These are phyloP conservation scores for Apodemus sylvaticus DNA, from an alignment of 2,113 vertebrate species.

Conservation along the genomic window DNA sequence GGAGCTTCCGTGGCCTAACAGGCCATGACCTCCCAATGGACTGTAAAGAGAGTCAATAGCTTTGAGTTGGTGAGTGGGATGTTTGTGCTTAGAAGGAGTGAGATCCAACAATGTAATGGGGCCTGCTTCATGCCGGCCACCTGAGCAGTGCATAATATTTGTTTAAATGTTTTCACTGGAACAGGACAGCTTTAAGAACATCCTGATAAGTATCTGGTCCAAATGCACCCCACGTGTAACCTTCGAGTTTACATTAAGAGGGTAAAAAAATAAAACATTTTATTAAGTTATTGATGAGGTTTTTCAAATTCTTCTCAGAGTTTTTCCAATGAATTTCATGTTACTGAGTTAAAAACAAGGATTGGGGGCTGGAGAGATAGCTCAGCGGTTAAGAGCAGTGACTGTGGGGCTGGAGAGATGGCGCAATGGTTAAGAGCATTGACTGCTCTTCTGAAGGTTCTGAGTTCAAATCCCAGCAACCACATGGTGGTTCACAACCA, in stretches of 20 bases:
- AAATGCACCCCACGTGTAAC: conserved; percentile 81
- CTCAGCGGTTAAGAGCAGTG: too few relatives aligned
- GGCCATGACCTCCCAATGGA: conserved; percentile 17
- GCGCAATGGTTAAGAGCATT: too few relatives aligned
- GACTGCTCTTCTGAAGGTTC: too few relatives aligned
- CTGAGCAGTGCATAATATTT: conserved; percentile 65
- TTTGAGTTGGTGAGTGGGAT: conserved; percentile 68
- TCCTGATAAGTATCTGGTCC: conserved; percentile 59
- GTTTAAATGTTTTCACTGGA: conserved; percentile 68
- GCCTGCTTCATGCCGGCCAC: conserved; percentile 57
- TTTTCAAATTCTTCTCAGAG: conserved; percentile 60
- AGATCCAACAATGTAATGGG: conserved; percentile 38
- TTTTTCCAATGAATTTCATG: conserved; percentile 53
- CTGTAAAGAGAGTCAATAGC: conserved; percentile 54
- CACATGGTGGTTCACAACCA: too few relatives aligned
- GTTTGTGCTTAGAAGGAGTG: conserved; percentile 50
- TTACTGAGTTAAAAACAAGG: neutral
- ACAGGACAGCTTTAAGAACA: conserved; percentile 62
- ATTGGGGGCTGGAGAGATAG: too few relatives aligned
- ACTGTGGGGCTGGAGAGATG: too few relatives aligned
- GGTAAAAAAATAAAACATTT: neutral
- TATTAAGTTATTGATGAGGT: conserved; percentile 50
- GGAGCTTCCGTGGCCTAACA: conserved; percentile 7
- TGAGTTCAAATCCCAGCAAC: too few relatives aligned
- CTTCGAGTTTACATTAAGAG: conserved; percentile 79